These are phyloP conservation scores for Drosophila gunungcola DNA, from an alignment of 1,140 invertebrate species.

Conservation along the genomic window DNA sequence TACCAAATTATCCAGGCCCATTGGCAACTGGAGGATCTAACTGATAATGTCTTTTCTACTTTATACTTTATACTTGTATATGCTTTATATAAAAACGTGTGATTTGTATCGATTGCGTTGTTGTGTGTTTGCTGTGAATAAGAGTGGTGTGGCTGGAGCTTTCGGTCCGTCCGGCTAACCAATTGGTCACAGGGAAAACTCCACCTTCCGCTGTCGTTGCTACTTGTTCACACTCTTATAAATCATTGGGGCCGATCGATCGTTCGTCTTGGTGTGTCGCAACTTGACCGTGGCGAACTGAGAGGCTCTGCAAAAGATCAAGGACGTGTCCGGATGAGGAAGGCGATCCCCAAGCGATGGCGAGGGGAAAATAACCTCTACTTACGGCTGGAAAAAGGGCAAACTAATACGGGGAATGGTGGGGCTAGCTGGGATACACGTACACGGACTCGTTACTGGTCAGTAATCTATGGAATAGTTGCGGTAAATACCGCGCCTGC, in stretches of 20 bases:
- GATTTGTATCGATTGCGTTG: conserved; percentile 17
- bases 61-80: conserved; percentile 2
- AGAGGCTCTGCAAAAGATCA: conserved; percentile 88
- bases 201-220: conserved; percentile 80
- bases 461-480: conserved; percentile 72
- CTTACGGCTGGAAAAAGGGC: conserved; percentile 19
- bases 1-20: conserved; percentile 68
- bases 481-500: conserved; percentile 66
- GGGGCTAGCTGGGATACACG: conserved; percentile 30
- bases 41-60: conserved; percentile 32
- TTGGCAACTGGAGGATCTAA: conserved; percentile 51
- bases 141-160: conserved; percentile 45
- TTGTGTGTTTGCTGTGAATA: conserved; percentile 9
- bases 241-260: conserved; percentile 91
- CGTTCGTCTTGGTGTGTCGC: conserved; percentile 93
- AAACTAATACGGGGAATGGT: conserved; percentile 30
- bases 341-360: conserved; percentile 1
- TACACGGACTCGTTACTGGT: conserved; percentile 26
- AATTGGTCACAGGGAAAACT: conserved; percentile 62
- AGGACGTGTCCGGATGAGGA: conserved; percentile 40
- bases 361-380: conserved; percentile 16
- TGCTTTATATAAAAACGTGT: conserved; percentile 29
- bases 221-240: conserved; percentile 85
- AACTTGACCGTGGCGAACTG: conserved; percentile 94
- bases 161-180: conserved; percentile 5